Evolutionary conservation across 2,797 vertebrate species (phyloP).

Genomic region (Rhabdophis nuchalis): DNA sequence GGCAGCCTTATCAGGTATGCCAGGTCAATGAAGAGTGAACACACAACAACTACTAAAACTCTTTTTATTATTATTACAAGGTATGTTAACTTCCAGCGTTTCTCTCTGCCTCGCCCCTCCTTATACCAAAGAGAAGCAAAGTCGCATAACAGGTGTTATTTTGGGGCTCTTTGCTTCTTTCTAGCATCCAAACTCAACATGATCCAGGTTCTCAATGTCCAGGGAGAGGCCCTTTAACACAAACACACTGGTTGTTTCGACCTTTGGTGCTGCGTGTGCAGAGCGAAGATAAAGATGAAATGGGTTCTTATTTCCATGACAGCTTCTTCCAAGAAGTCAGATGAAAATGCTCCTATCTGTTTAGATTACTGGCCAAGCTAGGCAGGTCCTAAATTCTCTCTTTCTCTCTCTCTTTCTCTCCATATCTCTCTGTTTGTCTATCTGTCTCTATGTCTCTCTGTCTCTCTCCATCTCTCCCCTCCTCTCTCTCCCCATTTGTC

Average conservation of each 20-base stretch:
- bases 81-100: background rate
- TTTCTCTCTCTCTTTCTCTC: too few species aligned
- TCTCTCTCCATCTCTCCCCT: too few species aligned
- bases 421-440: accelerated
- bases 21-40: background rate
- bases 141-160: background rate
- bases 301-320: slow-evolving; percentile 40
- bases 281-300: slow-evolving; percentile 53
- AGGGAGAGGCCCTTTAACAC: slow-evolving; percentile 34
- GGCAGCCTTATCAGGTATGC: background rate
- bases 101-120: background rate
- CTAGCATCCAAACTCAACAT: slow-evolving; percentile 32
- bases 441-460: too few species aligned
- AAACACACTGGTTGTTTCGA: slow-evolving; percentile 39
- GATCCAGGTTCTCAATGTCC: slow-evolving; percentile 41
- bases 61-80: background rate
- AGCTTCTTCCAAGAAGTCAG: slow-evolving; percentile 37
- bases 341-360: slow-evolving; percentile 13
- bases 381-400: background rate
- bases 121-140: background rate
- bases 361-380: slow-evolving; percentile 8
- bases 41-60: background rate
- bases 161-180: background rate
- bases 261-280: slow-evolving; percentile 39
- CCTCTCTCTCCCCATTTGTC: too few species aligned